phyloP scores from a whole-genome alignment of 2,113 vertebrate genomes.

The Sander vitreus region DNA sequence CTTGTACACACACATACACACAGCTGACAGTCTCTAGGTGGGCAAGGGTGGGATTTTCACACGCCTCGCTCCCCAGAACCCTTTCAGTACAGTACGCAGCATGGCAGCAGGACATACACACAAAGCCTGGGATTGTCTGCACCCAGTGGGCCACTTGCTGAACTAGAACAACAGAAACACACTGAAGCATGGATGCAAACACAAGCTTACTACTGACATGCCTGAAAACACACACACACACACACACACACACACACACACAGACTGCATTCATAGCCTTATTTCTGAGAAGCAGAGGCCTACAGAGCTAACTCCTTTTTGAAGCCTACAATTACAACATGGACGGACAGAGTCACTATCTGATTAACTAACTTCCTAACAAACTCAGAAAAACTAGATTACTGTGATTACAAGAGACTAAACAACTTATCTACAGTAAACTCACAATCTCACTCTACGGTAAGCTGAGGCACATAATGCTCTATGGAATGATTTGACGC shows the following conservation, averaged over 20 bases:
- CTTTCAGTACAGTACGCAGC: conserved; percentile 83
- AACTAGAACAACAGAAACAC: conserved; percentile 68
- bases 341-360: conserved; percentile 12
- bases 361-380: conserved; percentile 27
- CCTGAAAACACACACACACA: conserved; percentile 10
- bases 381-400: conserved; percentile 4
- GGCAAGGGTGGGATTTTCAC: conserved; percentile 82
- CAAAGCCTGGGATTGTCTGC: conserved; percentile 80
- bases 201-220: conserved; percentile 44
- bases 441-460: background rate
- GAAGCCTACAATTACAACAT: conserved; percentile 6
- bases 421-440: background rate
- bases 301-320: background rate
- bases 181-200: conserved; percentile 58
- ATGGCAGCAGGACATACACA: conserved; percentile 71
- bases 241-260: conserved; percentile 11
- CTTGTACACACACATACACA: conserved; percentile 26
- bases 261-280: background rate
- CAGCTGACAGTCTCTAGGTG: conserved; percentile 71
- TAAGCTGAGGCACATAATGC: background rate
- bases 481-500: background rate
- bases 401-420: background rate
- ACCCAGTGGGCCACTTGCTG: conserved; percentile 66
- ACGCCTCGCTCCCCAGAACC: conserved; percentile 76
- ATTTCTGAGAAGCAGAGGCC: conserved; percentile 37